phyloP scores from a whole-genome alignment of 2,888 invertebrate species.

The Cheilosia impressa region DNA sequence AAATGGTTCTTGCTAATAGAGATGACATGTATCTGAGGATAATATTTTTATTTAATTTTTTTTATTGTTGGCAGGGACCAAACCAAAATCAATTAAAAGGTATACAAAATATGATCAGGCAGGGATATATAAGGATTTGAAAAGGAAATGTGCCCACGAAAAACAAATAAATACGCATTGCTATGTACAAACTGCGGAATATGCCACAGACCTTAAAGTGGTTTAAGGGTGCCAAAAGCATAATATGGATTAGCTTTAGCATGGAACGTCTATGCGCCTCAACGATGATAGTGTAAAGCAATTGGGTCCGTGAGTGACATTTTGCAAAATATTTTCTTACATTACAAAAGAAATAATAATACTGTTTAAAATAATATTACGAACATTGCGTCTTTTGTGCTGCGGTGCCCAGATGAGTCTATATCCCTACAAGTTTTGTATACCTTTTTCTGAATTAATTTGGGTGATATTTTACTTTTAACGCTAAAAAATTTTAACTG shows the following conservation, averaged over 20 bases:
- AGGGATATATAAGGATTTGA: conserved; percentile 6
- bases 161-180: conserved; percentile 13
- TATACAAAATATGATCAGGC: conserved; percentile 50
- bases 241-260: neutral
- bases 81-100: conserved; percentile 48
- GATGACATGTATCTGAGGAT: conserved; percentile 1
- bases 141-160: conserved; percentile 7
- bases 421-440: conserved; percentile 77
- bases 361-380: conserved; percentile 58
- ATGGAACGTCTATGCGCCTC: too few species aligned
- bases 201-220: conserved; percentile 22
- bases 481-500: conserved; percentile 7
- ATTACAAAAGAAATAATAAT: neutral
- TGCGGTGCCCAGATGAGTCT: conserved; percentile 54
- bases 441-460: conserved; percentile 76
- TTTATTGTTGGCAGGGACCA: conserved; percentile 34
- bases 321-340: neutral
- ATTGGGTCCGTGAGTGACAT: neutral
- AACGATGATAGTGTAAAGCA: conserved; percentile 5
- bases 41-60: conserved; percentile 17
- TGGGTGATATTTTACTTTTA: conserved; percentile 47
- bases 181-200: conserved; percentile 10
- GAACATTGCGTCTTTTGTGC: conserved; percentile 76
- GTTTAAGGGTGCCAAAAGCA: neutral
- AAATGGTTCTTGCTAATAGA: neutral